Conservation (phyloP, 2,888 invertebrate species). For the Cheilosia pagana region DNA sequence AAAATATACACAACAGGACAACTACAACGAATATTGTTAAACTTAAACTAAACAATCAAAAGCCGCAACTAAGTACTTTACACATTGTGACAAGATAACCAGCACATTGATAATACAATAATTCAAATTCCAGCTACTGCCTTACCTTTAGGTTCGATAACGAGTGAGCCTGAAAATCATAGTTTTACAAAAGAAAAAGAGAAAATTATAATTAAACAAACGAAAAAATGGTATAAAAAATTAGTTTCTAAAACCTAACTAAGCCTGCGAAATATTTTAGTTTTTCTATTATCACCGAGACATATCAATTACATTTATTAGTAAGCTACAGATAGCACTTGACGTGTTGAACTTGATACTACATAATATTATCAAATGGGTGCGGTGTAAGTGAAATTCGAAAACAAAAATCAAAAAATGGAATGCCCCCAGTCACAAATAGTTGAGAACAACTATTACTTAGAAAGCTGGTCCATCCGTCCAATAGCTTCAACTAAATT, state of each 20-base stretch:
- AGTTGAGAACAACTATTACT: background rate
- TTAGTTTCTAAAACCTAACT: too few relatives aligned
- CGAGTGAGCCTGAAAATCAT: conserved; percentile 67
- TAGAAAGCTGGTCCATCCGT: conserved; percentile 8
- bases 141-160: conserved; percentile 68
- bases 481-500: conserved; percentile 55
- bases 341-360: conserved; percentile 43
- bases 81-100: conserved; percentile 5
- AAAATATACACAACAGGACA: conserved; percentile 1
- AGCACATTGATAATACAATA: conserved; percentile 25
- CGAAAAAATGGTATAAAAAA: background rate
- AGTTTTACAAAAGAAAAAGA: conserved; percentile 20
- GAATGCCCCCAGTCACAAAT: background rate
- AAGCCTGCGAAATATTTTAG: conserved; percentile 6
- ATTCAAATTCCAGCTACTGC: conserved; percentile 29
- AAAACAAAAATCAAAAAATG: conserved; percentile 26
- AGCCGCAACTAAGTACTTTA: background rate
- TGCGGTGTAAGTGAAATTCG: conserved; percentile 41
- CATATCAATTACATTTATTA: conserved; percentile 58
- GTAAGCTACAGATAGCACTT: conserved; percentile 42
- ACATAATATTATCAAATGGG: conserved; percentile 30
- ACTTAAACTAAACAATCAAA: conserved; percentile 8
- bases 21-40: background rate
- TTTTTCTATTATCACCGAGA: conserved; percentile 14
- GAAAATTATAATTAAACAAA: background rate